phyloP scores from a whole-genome alignment of 37 sponge, comb jelly and placozoan genomes.

The Chondrilla cf. caribensis region DNA sequence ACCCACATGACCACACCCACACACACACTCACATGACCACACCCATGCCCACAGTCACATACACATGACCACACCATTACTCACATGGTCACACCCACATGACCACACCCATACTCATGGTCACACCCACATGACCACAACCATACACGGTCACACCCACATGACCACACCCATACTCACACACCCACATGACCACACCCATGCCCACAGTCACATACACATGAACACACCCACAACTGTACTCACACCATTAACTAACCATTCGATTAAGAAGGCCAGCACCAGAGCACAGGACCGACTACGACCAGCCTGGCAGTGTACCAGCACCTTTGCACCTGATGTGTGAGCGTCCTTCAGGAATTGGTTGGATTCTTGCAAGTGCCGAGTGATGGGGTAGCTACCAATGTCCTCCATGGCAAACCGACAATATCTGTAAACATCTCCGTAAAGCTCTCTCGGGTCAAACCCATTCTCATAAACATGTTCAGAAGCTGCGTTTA shows the following conservation, averaged over 20 bases:
- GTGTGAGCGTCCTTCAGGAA: conserved; percentile 41
- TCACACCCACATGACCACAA: too few species aligned
- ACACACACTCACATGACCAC: too few species aligned
- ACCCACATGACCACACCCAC: too few species aligned
- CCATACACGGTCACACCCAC: too few species aligned
- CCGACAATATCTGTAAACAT: conserved; percentile 28
- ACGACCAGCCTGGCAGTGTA: conserved; percentile 64
- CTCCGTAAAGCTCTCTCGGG: conserved; percentile 34
- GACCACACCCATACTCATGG: too few species aligned
- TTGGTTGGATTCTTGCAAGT: conserved; percentile 29
- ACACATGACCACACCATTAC: too few species aligned
- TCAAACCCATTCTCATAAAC: conserved; percentile 13
- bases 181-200: too few species aligned
- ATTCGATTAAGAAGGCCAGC: conserved; percentile 47
- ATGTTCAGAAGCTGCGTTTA: conserved; percentile 42
- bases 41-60: too few species aligned
- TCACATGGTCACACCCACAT: too few species aligned
- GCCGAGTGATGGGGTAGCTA: conserved; percentile 33
- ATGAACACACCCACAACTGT: too few species aligned
- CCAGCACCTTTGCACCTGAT: conserved; percentile 29
- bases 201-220: too few species aligned
- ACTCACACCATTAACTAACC: conserved; percentile 2
- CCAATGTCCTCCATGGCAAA: conserved; percentile 36
- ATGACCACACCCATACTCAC: too few species aligned
- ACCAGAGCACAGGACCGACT: conserved; percentile 59